phyloP scores from a whole-genome alignment of 2,888 invertebrate genomes.

The Tyria jacobaeae region DNA sequence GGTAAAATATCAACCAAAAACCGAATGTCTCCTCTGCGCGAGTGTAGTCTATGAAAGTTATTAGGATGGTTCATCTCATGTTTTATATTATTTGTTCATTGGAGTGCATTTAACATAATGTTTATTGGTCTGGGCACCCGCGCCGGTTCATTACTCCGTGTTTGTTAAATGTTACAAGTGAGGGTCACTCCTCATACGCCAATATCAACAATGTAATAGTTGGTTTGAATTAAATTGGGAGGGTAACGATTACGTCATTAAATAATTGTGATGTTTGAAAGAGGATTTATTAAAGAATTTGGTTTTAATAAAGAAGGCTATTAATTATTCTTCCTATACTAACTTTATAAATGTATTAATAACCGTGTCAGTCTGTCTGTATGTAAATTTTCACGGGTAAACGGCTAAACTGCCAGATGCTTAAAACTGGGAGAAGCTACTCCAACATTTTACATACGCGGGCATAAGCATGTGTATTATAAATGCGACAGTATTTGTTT shows the following conservation, averaged over 20 bases:
- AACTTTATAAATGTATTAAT: too few relatives aligned
- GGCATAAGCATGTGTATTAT: too few relatives aligned
- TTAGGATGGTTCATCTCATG: constrained; percentile 57
- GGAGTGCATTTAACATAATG: constrained; percentile 67
- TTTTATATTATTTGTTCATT: constrained; percentile 70
- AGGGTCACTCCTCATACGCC: constrained; percentile 20
- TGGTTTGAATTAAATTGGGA: constrained; percentile 21
- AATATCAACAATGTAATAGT: constrained; percentile 14
- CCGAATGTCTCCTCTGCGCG: constrained; percentile 14
- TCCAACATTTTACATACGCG: too few relatives aligned
- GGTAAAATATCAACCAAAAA: not conserved
- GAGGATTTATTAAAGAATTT: not conserved
- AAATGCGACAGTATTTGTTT: too few relatives aligned
- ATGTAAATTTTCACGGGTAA: too few relatives aligned
- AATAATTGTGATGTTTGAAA: not conserved
- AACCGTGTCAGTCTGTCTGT: too few relatives aligned
- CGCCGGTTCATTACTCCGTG: constrained; percentile 36
- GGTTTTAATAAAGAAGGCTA: too few relatives aligned
- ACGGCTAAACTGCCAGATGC: too few relatives aligned
- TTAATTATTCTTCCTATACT: not conserved
- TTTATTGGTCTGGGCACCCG: constrained; percentile 42
- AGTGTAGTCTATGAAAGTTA: constrained; percentile 53
- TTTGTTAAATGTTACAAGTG: constrained; percentile 48
- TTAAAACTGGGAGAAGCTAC: too few relatives aligned
- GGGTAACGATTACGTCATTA: constrained; percentile 12